Percentiles rank a stretch among this genome's conserved stretches.
Evolutionary conservation across 2,888 invertebrate genomes (phyloP).

Genomic region (Anoplius nigerrimus): DNA sequence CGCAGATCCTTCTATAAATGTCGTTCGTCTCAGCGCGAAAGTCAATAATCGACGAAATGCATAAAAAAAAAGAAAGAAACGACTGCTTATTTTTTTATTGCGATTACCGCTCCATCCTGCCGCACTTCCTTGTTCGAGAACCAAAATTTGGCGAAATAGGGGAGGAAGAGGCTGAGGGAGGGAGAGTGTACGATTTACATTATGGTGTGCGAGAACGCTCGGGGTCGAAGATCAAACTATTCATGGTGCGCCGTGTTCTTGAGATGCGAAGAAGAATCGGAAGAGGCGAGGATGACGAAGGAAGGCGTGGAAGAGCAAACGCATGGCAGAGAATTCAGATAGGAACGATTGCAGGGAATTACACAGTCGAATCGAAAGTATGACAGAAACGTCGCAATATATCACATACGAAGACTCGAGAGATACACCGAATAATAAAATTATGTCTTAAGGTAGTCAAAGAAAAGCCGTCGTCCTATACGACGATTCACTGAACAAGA

Average conservation of each 20-base stretch:
- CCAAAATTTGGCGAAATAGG: too few relatives aligned
- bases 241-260: too few relatives aligned
- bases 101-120: constrained; percentile 17
- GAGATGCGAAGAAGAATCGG: not conserved
- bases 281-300: not conserved
- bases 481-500: not conserved
- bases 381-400: constrained; percentile 34
- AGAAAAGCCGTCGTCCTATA: constrained; percentile 17
- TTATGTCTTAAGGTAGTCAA: not conserved
- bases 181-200: too few relatives aligned
- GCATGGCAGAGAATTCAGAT: not conserved
- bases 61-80: constrained; percentile 23
- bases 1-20: not conserved
- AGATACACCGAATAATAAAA: constrained; percentile 51
- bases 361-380: constrained; percentile 9
- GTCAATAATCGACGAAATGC: constrained; percentile 31
- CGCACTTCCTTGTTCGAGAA: constrained; percentile 9
- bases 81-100: constrained; percentile 40
- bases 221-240: too few relatives aligned
- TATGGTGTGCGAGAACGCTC: too few relatives aligned
- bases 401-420: constrained; percentile 55
- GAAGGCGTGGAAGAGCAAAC: not conserved
- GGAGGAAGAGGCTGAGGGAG: too few relatives aligned
- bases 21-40: constrained; percentile 17
- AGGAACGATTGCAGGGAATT: constrained; percentile 6